Percentiles rank a stretch among this genome's conserved stretches.
phyloP scores from a whole-genome alignment of 2,888 invertebrate genomes.

The Adela reaumurella region DNA sequence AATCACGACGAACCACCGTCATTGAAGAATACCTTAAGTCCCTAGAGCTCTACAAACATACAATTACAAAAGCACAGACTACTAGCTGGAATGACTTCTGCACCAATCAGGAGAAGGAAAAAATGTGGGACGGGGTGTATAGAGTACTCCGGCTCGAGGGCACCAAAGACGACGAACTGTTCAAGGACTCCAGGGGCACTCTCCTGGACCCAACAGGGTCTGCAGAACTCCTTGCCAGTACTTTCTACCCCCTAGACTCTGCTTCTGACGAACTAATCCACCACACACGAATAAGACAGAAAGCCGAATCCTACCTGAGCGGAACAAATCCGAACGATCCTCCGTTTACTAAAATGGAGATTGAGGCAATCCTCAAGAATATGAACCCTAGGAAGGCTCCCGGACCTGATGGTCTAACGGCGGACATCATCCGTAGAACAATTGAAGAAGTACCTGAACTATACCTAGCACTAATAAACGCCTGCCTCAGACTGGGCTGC shows the following conservation, averaged over 20 bases:
- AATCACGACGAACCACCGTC: background rate
- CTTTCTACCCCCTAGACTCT: constrained; percentile 1
- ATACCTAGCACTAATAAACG: constrained; percentile 5
- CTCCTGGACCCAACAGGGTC: background rate
- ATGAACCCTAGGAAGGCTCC: constrained; percentile 8
- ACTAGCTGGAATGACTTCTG: constrained; percentile 9
- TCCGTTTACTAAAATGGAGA: constrained; percentile 4
- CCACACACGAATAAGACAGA: background rate
- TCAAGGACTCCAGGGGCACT: background rate
- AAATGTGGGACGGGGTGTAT: constrained; percentile 9
- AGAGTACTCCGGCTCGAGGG: constrained; percentile 4
- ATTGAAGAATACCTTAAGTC: too few relatives aligned
- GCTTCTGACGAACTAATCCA: background rate
- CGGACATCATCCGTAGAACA: constrained; percentile 4
- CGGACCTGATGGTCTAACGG: constrained; percentile 5
- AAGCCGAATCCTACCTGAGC: too few relatives aligned
- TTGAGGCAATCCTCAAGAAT: background rate
- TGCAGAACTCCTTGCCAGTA: background rate
- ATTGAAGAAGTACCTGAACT: background rate
- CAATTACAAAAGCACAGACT: constrained; percentile 4
- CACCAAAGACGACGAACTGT: background rate
- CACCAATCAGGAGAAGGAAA: constrained; percentile 6
- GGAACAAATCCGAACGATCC: background rate
- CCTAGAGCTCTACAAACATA: constrained; percentile 4
- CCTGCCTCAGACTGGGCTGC: constrained; percentile 5